A percentile compares a stretch with the other conserved stretches of the same genome.
Conservation (phyloP, 2,888 invertebrate species). For the Drosophila mayaguana region DNA sequence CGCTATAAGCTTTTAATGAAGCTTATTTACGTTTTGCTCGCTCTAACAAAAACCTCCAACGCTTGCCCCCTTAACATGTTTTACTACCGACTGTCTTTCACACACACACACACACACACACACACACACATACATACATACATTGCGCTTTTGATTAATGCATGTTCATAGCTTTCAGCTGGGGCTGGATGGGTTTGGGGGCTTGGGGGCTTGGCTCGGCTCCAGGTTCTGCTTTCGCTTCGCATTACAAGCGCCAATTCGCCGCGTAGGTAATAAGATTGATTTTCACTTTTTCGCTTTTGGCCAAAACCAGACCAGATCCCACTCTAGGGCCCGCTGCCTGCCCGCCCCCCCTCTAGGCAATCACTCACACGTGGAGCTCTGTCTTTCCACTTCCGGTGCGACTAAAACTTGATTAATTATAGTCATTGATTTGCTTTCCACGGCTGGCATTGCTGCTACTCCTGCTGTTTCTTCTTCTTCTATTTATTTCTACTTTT, state of each 20-base stretch:
- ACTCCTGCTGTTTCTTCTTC: slow-evolving; percentile 25
- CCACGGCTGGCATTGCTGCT: slow-evolving; percentile 55
- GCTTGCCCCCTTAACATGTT: slow-evolving; percentile 8
- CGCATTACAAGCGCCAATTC: slow-evolving; percentile 56
- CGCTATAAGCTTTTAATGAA: slow-evolving; percentile 78
- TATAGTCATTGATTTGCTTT: slow-evolving; percentile 80
- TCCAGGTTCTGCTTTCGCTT: slow-evolving; percentile 14
- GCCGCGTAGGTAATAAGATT: slow-evolving; percentile 77
- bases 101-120: slow-evolving; percentile 27
- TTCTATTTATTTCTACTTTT: too few relatives aligned
- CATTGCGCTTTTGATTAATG: slow-evolving; percentile 64
- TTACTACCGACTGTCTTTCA: slow-evolving; percentile 41
- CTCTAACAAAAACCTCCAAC: slow-evolving; percentile 25
- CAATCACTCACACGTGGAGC: slow-evolving; percentile 75
- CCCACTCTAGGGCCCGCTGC: too few relatives aligned
- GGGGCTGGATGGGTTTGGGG: not conserved
- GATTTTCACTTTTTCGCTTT: slow-evolving; percentile 78
- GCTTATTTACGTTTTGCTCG: slow-evolving; percentile 73
- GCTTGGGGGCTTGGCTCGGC: not conserved
- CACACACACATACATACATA: slow-evolving; percentile 7
- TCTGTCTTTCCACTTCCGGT: not conserved
- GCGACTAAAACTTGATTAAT: slow-evolving; percentile 76
- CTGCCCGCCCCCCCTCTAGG: slow-evolving; percentile 1
- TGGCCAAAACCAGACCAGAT: slow-evolving; percentile 8
- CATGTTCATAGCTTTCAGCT: slow-evolving; percentile 34